Evolutionary conservation across 2,113 vertebrate genomes (phyloP).

Genomic region (Hippolais icterina): DNA sequence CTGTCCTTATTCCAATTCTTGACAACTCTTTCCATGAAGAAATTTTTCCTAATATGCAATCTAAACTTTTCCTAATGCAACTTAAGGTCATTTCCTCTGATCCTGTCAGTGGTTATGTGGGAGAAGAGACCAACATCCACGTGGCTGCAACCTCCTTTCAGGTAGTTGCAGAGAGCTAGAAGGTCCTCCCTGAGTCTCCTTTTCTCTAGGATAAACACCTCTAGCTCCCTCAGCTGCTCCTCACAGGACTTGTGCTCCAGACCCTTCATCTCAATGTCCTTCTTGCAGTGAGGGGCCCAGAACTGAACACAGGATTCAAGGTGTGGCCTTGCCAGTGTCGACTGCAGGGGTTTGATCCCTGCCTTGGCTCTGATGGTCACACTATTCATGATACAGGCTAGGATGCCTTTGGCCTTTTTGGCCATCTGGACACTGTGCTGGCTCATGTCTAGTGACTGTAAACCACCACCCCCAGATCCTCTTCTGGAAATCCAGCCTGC

Average conservation of each 20-base stretch:
- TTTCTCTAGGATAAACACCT: not conserved
- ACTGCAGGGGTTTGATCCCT: not conserved
- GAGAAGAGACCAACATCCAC: not conserved
- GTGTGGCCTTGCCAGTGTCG: accelerated
- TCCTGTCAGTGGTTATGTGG: not conserved
- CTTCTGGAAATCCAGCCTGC: not conserved
- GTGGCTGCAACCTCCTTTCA: not conserved
- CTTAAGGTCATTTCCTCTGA: not conserved
- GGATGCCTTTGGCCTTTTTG: not conserved
- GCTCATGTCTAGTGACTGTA: not conserved
- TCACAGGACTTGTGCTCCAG: not conserved
- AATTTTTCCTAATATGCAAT: not conserved
- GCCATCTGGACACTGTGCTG: not conserved
- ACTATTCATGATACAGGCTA: not conserved
- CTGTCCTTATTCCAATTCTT: not conserved
- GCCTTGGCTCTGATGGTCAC: not conserved
- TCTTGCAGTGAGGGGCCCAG: not conserved
- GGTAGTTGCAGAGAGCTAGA: accelerated
- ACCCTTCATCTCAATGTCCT: not conserved
- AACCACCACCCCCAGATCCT: not conserved
- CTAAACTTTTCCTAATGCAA: not conserved
- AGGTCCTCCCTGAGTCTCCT: not conserved
- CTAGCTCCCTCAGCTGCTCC: not conserved
- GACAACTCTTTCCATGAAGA: not conserved
- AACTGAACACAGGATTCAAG: not conserved